These are phyloP conservation scores for Engraulis encrasicolus DNA, from an alignment of 2,113 vertebrate genomes.

Conservation along the genomic window DNA sequence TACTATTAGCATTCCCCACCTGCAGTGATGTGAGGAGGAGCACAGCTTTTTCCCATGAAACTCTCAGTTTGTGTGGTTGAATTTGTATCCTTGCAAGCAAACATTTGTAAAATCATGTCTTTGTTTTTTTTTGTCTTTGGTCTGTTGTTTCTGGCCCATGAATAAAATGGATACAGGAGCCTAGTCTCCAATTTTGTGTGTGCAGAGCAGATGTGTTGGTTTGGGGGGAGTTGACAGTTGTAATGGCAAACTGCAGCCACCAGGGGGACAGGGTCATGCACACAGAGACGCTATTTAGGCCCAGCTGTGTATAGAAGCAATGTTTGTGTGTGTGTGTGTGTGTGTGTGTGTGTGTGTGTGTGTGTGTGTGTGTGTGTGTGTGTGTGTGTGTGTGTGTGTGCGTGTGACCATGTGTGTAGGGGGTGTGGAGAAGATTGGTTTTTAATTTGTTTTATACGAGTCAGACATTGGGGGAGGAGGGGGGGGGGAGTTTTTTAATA, in stretches of 20 bases:
- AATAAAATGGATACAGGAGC: background rate
- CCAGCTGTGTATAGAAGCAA: no score
- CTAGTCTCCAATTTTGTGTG: background rate
- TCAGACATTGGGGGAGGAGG: background rate
- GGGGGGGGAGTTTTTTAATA: conserved; percentile 9
- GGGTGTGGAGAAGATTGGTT: conserved; percentile 10
- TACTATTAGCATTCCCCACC: background rate
- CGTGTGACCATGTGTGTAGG: background rate
- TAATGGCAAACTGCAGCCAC: background rate
- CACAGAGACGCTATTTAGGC: background rate
- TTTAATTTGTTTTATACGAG: conserved; percentile 22
- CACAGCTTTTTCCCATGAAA: background rate
- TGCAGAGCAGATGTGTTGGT: background rate
- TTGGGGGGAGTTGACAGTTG: background rate
- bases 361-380: no score
- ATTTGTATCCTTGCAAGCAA: background rate
- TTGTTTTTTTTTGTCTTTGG: background rate
- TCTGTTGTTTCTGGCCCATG: background rate
- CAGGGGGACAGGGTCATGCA: background rate
- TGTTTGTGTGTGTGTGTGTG: no score
- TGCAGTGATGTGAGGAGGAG: background rate
- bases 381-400: background rate
- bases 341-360: no score
- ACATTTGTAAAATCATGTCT: background rate
- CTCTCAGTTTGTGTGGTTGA: background rate